Evolutionary conservation across 2,113 vertebrate genomes (phyloP).

Genomic region (Accipiter virgatus): DNA sequence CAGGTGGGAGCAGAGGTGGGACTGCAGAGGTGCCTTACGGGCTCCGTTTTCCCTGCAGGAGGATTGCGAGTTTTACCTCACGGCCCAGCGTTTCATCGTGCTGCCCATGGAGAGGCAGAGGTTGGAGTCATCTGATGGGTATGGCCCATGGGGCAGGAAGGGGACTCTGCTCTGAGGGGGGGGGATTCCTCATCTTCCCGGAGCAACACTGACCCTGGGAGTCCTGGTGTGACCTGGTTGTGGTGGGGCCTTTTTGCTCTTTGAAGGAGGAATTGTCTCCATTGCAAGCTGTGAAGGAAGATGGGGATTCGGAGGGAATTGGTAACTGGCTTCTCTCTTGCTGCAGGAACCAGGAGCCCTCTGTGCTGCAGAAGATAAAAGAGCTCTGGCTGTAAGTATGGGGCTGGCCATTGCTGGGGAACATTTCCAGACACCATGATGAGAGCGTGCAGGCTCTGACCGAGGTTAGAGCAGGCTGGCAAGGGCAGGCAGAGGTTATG

Average conservation of each 20-base stretch:
- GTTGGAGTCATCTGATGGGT: slow-evolving; percentile 7
- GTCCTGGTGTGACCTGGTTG: neutral
- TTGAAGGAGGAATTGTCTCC: neutral
- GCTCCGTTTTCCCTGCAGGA: neutral
- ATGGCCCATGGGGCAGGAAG: neutral
- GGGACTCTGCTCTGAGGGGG: neutral
- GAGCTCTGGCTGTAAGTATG: slow-evolving; percentile 58
- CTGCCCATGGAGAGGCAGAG: slow-evolving; percentile 56
- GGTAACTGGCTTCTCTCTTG: neutral
- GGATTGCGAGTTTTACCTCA: slow-evolving; percentile 50
- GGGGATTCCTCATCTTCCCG: neutral
- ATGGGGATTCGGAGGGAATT: neutral
- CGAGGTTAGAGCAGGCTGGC: neutral
- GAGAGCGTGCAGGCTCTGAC: neutral
- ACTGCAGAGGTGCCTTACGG: neutral
- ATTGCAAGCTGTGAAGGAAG: neutral
- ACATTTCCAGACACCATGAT: accelerated
- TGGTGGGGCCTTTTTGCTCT: neutral
- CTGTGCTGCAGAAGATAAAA: slow-evolving; percentile 48
- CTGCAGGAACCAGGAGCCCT: slow-evolving; percentile 50
- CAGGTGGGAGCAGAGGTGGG: neutral
- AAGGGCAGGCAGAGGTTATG: neutral
- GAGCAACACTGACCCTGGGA: accelerated
- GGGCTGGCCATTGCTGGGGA: neutral
- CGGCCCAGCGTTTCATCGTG: neutral